A percentile compares a stretch with the other conserved stretches of the same genome.
Evolutionary conservation across 1,140 invertebrate genomes (phyloP).

Genomic region (Orchesella cincta): DNA sequence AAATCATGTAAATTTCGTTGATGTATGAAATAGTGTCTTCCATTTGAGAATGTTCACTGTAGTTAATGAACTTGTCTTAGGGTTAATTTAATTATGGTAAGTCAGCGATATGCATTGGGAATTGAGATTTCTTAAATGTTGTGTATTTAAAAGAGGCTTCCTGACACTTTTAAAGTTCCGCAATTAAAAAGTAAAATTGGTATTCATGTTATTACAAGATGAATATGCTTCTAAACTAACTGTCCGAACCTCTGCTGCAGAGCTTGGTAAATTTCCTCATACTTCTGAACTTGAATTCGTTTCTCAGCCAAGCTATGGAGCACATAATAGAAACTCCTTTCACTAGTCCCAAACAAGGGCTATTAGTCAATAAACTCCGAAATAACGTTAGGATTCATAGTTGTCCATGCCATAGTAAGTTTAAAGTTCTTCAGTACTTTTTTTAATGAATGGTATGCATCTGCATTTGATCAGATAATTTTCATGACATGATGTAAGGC

Average conservation of each 20-base stretch:
- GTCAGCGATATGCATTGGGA: no score
- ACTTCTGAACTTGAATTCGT: constrained; percentile 61
- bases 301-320: constrained; percentile 63
- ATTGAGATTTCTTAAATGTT: constrained; percentile 68
- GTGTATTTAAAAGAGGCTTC: constrained; percentile 67
- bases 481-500: no score
- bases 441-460: no score
- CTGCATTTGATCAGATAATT: no score
- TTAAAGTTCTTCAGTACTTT: no score
- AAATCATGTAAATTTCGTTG: no score
- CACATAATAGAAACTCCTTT: constrained; percentile 61
- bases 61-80: no score
- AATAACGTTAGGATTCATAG: constrained; percentile 57
- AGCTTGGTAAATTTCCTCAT: constrained; percentile 59
- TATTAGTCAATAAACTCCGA: constrained; percentile 61
- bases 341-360: constrained; percentile 59
- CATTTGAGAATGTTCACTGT: no score
- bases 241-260: constrained; percentile 59
- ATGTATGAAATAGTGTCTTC: no score
- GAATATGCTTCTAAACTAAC: constrained; percentile 42
- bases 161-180: constrained; percentile 65
- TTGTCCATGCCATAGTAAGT: constrained; percentile 59
- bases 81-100: no score
- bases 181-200: constrained; percentile 31
- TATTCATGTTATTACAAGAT: no score